Evolutionary conservation across 2,113 vertebrate genomes (phyloP).

Genomic region (Osmerus mordax): DNA sequence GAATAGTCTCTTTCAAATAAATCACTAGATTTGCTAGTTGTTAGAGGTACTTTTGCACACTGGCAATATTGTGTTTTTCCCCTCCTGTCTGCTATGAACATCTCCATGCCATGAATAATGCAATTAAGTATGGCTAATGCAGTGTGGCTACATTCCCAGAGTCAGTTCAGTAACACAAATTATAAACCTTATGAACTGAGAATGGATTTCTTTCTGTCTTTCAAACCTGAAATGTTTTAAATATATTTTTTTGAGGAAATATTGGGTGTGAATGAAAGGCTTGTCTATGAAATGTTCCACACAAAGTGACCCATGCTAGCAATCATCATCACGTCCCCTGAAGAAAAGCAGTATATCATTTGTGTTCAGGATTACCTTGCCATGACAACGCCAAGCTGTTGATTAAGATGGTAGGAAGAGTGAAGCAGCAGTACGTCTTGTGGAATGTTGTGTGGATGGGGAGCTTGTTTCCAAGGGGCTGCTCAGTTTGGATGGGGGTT

Average conservation of each 20-base stretch:
- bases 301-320: not conserved
- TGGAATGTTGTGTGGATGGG: conserved; percentile 38
- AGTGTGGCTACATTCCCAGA: conserved; percentile 69
- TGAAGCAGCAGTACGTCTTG: conserved; percentile 51
- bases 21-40: conserved; percentile 60
- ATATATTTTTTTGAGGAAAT: conserved; percentile 9
- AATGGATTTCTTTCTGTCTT: conserved; percentile 41
- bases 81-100: conserved; percentile 60
- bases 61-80: conserved; percentile 59
- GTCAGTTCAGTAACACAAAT: conserved; percentile 72
- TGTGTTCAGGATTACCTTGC: not conserved
- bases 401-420: conserved; percentile 46
- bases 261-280: conserved; percentile 5
- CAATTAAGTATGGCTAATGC: conserved; percentile 80
- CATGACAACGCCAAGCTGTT: conserved; percentile 15
- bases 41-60: conserved; percentile 68
- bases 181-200: conserved; percentile 75
- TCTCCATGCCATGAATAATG: conserved; percentile 65
- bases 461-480: not conserved
- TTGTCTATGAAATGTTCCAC: not conserved
- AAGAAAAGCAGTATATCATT: not conserved
- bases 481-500: not conserved
- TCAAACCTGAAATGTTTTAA: conserved; percentile 19
- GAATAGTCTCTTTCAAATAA: conserved; percentile 59
- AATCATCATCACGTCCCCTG: not conserved